These are phyloP conservation scores for Dynastes hyllus DNA, from an alignment of 2,888 invertebrate genomes.

Conservation along the genomic window DNA sequence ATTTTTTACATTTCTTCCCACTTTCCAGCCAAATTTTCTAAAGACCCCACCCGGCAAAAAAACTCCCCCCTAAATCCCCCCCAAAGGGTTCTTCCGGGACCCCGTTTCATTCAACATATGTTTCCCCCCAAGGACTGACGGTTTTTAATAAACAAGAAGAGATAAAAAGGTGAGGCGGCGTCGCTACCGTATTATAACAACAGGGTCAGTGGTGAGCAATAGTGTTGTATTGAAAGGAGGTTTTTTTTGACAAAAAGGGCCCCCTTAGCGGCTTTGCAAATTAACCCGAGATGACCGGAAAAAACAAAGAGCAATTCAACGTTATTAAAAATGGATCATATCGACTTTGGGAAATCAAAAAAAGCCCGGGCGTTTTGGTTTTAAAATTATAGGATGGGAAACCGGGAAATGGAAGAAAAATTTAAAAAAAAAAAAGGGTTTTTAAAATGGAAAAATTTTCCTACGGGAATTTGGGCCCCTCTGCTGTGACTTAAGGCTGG, in stretches of 20 bases:
- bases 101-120: no score
- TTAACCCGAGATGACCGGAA: slow-evolving; percentile 73
- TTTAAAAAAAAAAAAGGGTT: slow-evolving; percentile 77
- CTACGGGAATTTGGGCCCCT: slow-evolving; percentile 93
- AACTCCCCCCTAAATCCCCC: no score
- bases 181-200: no score
- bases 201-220: slow-evolving; percentile 2
- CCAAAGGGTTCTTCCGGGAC: no score
- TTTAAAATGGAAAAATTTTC: slow-evolving; percentile 85
- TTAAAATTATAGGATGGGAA: slow-evolving; percentile 96
- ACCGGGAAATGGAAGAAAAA: slow-evolving; percentile 90
- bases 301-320: slow-evolving; percentile 84
- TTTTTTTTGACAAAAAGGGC: no score
- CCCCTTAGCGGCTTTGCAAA: slow-evolving; percentile 56
- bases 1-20: no score
- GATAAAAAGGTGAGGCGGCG: not conserved
- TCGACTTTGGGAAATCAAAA: no score
- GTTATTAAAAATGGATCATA: slow-evolving; percentile 89
- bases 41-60: no score
- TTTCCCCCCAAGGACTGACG: no score
- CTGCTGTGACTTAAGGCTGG: slow-evolving; percentile 91
- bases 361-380: slow-evolving; percentile 92
- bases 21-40: no score
- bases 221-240: slow-evolving; percentile 34
- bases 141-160: no score